These are phyloP conservation scores for Taxidea taxus DNA, from an alignment of 2,113 vertebrate species.

Conservation along the genomic window DNA sequence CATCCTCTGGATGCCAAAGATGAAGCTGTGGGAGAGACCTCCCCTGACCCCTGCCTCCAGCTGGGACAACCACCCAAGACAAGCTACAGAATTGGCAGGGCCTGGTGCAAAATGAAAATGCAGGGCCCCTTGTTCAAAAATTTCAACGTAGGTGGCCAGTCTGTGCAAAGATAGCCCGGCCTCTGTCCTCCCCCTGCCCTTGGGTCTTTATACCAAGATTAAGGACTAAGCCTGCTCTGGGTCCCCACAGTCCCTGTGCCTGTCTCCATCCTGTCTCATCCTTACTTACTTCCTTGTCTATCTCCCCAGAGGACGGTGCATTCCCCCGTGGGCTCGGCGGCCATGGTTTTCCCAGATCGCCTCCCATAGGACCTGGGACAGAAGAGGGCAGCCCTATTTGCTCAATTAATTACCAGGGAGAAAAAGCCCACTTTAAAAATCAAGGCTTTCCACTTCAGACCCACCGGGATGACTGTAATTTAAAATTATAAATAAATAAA, in stretches of 20 bases:
- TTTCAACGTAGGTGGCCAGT: rapidly evolving
- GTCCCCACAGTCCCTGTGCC: background rate
- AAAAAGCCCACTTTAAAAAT: background rate
- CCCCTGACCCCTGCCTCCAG: background rate
- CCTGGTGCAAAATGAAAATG: background rate
- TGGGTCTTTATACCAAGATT: background rate
- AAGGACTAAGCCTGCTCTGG: background rate
- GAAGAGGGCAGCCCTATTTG: background rate
- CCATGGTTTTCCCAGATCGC: background rate
- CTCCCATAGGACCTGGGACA: rapidly evolving
- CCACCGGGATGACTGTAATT: background rate
- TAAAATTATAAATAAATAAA: background rate
- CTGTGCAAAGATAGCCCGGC: rapidly evolving
- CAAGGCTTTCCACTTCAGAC: background rate
- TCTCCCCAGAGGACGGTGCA: rapidly evolving
- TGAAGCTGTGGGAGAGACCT: too few relatives aligned
- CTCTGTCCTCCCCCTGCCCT: too few relatives aligned
- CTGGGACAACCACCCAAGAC: background rate
- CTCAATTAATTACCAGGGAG: background rate
- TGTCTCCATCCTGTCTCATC: rapidly evolving
- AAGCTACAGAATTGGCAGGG: background rate
- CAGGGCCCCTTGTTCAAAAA: background rate
- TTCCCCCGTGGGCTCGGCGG: background rate
- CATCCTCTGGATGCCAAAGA: background rate
- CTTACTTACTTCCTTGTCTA: background rate